These are phyloP conservation scores for Gandaritis pyraliata DNA, from an alignment of 2,888 invertebrate genomes.

Conservation along the genomic window DNA sequence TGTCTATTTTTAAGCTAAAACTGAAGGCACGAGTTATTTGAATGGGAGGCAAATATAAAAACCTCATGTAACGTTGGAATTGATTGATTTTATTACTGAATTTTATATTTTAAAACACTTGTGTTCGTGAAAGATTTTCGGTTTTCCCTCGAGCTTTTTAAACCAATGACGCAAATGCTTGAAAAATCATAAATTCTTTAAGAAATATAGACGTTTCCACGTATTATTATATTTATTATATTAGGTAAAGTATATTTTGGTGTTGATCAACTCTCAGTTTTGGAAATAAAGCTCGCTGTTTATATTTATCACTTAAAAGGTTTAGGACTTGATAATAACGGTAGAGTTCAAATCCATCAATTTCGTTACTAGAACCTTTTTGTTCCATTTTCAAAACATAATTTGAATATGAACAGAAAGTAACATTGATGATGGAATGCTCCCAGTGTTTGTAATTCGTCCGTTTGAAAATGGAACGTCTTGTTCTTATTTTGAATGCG, in stretches of 20 bases:
- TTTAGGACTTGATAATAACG: constrained; percentile 13
- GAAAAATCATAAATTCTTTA: constrained; percentile 23
- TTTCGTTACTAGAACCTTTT: constrained; percentile 14
- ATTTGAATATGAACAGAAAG: constrained; percentile 76
- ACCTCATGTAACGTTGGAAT: constrained; percentile 66
- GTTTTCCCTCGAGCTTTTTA: constrained; percentile 44
- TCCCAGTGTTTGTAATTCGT: constrained; percentile 75
- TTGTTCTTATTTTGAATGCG: constrained; percentile 81
- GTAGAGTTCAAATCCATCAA: constrained; percentile 24
- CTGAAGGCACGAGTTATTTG: constrained; percentile 45
- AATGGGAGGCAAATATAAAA: constrained; percentile 69
- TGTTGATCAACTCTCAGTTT: background rate
- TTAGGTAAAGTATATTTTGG: constrained; percentile 6
- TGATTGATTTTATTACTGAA: constrained; percentile 81
- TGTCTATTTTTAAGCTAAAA: constrained; percentile 80
- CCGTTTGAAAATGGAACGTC: constrained; percentile 75
- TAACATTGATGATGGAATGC: constrained; percentile 66
- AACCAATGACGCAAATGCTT: constrained; percentile 40
- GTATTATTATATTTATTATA: no score
- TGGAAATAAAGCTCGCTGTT: background rate
- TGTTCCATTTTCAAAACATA: constrained; percentile 62
- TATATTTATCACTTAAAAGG: constrained; percentile 4
- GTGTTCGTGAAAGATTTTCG: constrained; percentile 56
- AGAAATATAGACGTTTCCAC: constrained; percentile 8
- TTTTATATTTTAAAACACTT: constrained; percentile 71